Evolutionary conservation across 53 echinoderm and acorn worm genomes (phyloP).

Genomic region (Arbacia lixula): DNA sequence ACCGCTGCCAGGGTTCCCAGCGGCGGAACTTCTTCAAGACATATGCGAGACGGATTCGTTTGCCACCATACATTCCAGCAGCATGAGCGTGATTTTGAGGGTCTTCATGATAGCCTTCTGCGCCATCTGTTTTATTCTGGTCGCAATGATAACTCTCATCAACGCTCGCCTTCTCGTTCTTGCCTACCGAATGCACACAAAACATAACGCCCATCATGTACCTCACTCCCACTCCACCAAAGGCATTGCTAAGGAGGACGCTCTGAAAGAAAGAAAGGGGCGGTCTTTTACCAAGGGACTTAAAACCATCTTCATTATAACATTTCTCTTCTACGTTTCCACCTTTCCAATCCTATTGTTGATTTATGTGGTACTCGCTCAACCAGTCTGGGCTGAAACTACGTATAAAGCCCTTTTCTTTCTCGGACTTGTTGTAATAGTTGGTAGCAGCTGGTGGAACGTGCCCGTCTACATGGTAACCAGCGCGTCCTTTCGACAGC

Average conservation of each 20-base stretch:
- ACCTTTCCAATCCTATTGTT: neutral
- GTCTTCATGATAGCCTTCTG: neutral
- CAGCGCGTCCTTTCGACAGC: neutral
- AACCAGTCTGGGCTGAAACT: neutral
- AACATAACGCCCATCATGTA: too few relatives aligned
- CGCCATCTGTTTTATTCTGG: neutral
- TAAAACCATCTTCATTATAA: neutral
- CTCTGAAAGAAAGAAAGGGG: too few relatives aligned
- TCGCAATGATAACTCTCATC: neutral
- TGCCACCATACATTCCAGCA: neutral
- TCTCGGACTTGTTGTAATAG: neutral
- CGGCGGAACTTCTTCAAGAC: neutral
- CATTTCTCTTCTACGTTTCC: slow-evolving; percentile 22
- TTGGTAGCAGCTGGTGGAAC: slow-evolving; percentile 36
- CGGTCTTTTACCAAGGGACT: neutral
- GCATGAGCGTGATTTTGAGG: neutral
- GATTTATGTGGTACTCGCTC: neutral
- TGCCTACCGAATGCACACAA: neutral
- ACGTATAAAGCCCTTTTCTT: neutral
- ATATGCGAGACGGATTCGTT: neutral
- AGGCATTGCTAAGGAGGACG: neutral
- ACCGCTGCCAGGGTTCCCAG: neutral
- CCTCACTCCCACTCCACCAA: neutral
- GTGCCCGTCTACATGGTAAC: slow-evolving; percentile 33
- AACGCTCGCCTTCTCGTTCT: slow-evolving; percentile 11